Conservation (phyloP, 2,797 vertebrate species). For the Xiphorhynchus erythropygius region DNA sequence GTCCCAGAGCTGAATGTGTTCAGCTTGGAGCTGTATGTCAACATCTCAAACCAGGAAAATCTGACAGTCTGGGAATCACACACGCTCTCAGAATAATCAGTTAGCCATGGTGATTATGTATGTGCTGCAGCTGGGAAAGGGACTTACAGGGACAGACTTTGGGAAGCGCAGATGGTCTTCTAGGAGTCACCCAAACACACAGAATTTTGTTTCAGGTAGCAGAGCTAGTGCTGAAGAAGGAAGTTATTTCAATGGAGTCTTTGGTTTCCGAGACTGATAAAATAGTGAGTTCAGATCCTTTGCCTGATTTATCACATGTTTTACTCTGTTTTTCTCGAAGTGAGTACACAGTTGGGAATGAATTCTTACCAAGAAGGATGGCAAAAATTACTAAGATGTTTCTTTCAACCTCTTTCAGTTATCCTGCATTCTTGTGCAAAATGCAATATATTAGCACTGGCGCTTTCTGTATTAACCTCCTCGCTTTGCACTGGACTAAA, state of each 20-base stretch:
- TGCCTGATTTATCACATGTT: background rate
- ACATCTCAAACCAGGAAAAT: conserved; percentile 55
- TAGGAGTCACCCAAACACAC: background rate
- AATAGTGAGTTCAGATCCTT: background rate
- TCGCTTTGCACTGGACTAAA: background rate
- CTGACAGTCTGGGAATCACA: conserved; percentile 36
- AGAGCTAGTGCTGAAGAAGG: background rate
- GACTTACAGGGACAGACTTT: background rate
- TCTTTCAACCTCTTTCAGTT: background rate
- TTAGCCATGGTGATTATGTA: conserved; percentile 46
- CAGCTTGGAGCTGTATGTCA: conserved; percentile 55
- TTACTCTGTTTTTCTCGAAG: background rate
- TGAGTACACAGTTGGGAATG: background rate
- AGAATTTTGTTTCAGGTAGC: background rate
- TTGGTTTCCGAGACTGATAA: background rate
- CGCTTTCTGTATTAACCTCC: background rate
- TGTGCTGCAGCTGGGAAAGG: background rate
- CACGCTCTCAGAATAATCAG: conserved; percentile 43
- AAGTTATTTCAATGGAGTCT: background rate
- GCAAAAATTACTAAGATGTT: background rate
- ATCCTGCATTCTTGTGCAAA: background rate
- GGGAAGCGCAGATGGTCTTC: background rate
- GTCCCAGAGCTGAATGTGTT: conserved; percentile 42
- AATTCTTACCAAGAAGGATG: background rate
- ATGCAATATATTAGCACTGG: background rate